phyloP scores from a whole-genome alignment of 2,113 vertebrate genomes.

The Microcebus jonahi region DNA sequence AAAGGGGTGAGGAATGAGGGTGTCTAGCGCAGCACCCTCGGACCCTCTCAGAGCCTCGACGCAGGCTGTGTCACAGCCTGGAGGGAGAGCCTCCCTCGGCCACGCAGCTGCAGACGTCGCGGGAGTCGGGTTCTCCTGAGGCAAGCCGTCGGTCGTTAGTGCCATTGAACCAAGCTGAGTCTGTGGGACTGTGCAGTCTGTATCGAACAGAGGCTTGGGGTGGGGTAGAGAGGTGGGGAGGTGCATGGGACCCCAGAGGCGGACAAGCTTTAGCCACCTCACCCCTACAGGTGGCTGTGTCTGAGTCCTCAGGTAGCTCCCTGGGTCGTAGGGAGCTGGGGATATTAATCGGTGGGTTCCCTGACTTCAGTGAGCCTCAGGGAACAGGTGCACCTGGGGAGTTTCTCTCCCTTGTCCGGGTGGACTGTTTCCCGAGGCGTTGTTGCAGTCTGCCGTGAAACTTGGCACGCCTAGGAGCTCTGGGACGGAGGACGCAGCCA shows the following conservation, averaged over 20 bases:
- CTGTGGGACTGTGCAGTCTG: not conserved
- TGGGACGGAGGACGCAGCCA: not conserved
- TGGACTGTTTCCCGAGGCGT: not conserved
- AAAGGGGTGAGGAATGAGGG: not conserved
- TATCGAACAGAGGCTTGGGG: not conserved
- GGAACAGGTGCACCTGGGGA: not conserved
- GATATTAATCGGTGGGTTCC: not conserved
- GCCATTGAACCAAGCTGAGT: not conserved
- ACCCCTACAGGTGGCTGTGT: not conserved
- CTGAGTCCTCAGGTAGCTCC: not conserved
- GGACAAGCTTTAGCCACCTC: not conserved
- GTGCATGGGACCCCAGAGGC: too few species aligned
- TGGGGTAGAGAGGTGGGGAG: not conserved
- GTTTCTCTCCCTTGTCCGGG: not conserved
- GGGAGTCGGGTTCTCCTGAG: not conserved
- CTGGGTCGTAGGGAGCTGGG: not conserved
- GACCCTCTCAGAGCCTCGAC: not conserved
- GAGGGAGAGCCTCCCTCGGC: not conserved
- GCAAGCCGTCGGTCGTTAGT: not conserved
- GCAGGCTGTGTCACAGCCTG: not conserved
- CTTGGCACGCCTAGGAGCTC: not conserved
- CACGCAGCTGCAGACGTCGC: not conserved
- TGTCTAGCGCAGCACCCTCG: not conserved
- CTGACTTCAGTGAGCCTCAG: not conserved
- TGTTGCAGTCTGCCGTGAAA: not conserved